Base-by-base conservation (phyloP, 2,113 vertebrate species). In the Pomatorhinus ruficollis region DNA sequence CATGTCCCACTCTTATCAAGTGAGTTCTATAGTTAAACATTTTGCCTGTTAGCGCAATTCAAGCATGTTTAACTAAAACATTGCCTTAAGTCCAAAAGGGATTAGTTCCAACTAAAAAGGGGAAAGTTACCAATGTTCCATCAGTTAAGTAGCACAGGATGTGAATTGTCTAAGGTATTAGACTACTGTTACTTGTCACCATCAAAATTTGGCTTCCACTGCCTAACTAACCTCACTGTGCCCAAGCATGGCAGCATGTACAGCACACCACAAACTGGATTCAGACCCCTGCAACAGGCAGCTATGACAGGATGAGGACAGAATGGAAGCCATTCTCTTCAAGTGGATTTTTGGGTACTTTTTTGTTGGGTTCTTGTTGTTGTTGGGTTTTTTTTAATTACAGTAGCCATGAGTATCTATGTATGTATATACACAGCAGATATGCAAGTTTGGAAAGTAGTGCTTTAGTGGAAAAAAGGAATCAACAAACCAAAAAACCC, bases 231-330 rank as follows among this genome's bases (percentile, higher is more conserved):
- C 66, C 75, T 91, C 79, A 91, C 71, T 60, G 59, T 81, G 90
- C 85, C 87, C 90, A 94, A 97, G 85, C 82, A 95, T 44, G 74
- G 87, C 90, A 96, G 84, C 89, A 69, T 0, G 2, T 70, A 93
- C 75, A 94, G 78, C 82, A 66, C 71, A 86, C 59, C 93, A 96
- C 91, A 86, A 72, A 90, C 27, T 92, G 90, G 87, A 91, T 85
- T 85, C 95, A 95, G 95, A 94, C 20, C 87, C 89, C 87, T 95
- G 87, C 66, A 90, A 95, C 6, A 94, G 79, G 91, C 84, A 93
- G 87, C 79, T 87, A 86, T 82, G 91, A 80, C 0, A 96, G 64
- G 90, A 86, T 90, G 76, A 91, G 47, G 90, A 94, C 87, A 97
- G 82, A 94, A 90, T 39, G 59, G 85, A 96, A 95, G 71, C 68